A percentile compares a stretch with the other conserved stretches of the same genome.
These are phyloP conservation scores for Oreochromis niloticus DNA, from an alignment of 2,113 vertebrate genomes.

Conservation along the genomic window DNA sequence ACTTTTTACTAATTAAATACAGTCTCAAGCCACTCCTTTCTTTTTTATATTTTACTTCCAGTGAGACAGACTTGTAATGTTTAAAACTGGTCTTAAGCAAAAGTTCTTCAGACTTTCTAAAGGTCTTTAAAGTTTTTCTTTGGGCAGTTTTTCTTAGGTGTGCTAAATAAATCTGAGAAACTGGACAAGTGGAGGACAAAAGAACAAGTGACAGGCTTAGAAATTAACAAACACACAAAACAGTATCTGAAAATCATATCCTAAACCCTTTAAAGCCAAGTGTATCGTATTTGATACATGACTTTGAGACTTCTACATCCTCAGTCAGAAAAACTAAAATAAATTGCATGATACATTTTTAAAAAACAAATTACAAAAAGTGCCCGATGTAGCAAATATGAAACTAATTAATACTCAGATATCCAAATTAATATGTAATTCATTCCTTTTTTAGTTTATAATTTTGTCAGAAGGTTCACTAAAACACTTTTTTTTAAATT, in stretches of 20 bases:
- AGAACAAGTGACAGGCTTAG: neutral
- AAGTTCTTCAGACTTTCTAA: neutral
- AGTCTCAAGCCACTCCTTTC: neutral
- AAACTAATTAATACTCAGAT: neutral
- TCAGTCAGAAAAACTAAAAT: neutral
- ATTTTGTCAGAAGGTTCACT: neutral
- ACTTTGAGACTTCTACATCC: rapidly evolving
- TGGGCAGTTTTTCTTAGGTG: neutral
- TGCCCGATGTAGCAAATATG: neutral
- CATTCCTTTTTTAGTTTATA: neutral
- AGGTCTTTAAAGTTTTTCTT: neutral
- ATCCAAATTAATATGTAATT: neutral
- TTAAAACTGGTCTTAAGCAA: neutral
- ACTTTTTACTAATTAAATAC: neutral
- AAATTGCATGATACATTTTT: neutral
- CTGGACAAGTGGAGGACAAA: neutral
- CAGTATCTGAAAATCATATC: neutral
- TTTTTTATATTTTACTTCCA: neutral
- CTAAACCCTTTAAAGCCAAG: neutral
- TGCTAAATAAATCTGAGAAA: neutral
- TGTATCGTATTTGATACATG: rapidly evolving
- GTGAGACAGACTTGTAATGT: neutral
- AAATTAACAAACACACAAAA: neutral
- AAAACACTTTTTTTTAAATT: neutral
- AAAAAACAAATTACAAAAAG: neutral